phyloP scores from a whole-genome alignment of 1,140 invertebrate species.

The Bemisia tabaci region DNA sequence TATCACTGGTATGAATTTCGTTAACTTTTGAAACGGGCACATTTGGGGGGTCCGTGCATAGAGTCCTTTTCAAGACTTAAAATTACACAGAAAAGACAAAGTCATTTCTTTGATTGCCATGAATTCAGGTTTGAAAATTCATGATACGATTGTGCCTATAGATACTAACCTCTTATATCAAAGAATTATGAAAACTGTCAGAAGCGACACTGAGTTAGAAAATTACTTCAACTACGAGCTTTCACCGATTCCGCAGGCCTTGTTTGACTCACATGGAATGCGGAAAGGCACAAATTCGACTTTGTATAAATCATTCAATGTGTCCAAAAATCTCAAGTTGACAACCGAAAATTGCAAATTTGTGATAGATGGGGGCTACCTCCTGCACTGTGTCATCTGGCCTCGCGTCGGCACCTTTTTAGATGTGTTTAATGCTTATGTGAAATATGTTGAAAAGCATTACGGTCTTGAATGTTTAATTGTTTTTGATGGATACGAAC shows the following conservation, averaged over 20 bases:
- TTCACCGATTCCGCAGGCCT: conserved; percentile 27
- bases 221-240: conserved; percentile 32
- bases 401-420: conserved; percentile 14
- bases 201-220: conserved; percentile 14
- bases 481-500: conserved; percentile 20
- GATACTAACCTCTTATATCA: conserved; percentile 8
- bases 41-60: too few relatives aligned
- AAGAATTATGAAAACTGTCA: conserved; percentile 3
- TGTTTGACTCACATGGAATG: conserved; percentile 31
- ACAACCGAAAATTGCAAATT: not conserved
- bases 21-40: too few relatives aligned
- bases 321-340: too few relatives aligned
- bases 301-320: too few relatives aligned
- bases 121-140: too few relatives aligned
- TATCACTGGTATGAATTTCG: too few relatives aligned
- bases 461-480: conserved; percentile 12
- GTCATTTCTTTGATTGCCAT: too few relatives aligned
- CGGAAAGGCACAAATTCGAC: conserved; percentile 29
- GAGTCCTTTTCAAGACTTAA: too few relatives aligned
- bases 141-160: too few relatives aligned
- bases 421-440: conserved; percentile 14
- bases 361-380: conserved; percentile 20
- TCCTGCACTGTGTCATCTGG: conserved; percentile 21
- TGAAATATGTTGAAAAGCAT: conserved; percentile 18
- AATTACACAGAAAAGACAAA: too few relatives aligned